Conservation (phyloP, 1,140 invertebrate genomes). For the Drosophila punjabiensis region DNA sequence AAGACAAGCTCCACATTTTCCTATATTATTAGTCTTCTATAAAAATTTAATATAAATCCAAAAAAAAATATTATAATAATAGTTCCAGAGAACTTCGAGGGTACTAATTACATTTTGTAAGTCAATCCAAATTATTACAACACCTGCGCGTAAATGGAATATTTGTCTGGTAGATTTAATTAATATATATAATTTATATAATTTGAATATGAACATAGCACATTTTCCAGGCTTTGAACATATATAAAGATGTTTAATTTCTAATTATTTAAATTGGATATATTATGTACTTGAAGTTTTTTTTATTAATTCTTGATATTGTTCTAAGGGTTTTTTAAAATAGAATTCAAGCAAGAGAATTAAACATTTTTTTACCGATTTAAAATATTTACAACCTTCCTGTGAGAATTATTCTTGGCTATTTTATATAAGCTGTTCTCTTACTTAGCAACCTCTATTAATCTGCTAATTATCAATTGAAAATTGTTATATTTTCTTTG, state of each 20-base stretch:
- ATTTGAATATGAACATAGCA: not conserved
- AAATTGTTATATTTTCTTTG: slow-evolving; percentile 11
- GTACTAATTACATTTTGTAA: not conserved
- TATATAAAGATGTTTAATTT: too few species aligned
- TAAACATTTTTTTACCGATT: not conserved
- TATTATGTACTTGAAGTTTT: not conserved
- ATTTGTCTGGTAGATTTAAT: not conserved
- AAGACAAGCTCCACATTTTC: not conserved
- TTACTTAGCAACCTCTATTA: not conserved
- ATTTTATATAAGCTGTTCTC: not conserved
- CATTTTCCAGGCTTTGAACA: too few species aligned
- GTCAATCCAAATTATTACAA: not conserved
- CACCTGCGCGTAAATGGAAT: not conserved
- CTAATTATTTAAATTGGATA: not conserved
- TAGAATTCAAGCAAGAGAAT: not conserved
- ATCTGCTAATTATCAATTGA: not conserved
- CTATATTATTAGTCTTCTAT: too few species aligned
- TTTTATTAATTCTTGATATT: not conserved
- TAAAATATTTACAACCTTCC: not conserved
- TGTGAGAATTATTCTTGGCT: fast-evolving
- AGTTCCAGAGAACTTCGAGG: not conserved
- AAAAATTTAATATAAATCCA: not conserved
- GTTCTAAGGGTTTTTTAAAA: not conserved
- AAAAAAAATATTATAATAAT: not conserved
- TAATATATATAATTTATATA: not conserved